A percentile compares a stretch with the other conserved stretches of the same genome.
Evolutionary conservation across 1,140 invertebrate genomes (phyloP).

Genomic region (Polyergus mexicanus): DNA sequence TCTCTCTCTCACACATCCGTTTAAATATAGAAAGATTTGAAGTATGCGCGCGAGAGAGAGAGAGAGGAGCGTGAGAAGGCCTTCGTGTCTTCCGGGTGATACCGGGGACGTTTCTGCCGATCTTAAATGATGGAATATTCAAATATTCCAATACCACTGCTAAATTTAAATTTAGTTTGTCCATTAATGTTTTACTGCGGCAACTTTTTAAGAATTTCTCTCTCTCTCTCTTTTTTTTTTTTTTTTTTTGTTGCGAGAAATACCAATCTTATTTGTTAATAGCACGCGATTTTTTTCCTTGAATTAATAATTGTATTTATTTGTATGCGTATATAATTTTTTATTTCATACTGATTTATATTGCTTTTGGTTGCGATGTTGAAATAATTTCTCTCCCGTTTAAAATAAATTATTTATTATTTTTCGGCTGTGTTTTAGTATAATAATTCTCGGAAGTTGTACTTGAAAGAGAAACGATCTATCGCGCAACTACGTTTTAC

Average conservation of each 20-base stretch:
- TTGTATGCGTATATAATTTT: not conserved
- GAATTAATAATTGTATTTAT: not conserved
- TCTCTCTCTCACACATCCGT: not conserved
- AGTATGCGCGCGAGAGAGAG: not conserved
- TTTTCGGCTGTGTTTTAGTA: not conserved
- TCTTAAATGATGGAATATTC: slow-evolving; percentile 33
- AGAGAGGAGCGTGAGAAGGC: not conserved
- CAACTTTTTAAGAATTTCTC: slow-evolving; percentile 1
- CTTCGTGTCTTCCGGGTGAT: slow-evolving; percentile 19
- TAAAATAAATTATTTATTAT: not conserved
- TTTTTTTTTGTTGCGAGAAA: not conserved
- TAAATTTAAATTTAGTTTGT: slow-evolving; percentile 40
- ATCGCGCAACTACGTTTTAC: not conserved
- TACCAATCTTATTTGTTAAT: slow-evolving; percentile 25
- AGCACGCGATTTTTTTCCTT: no score
- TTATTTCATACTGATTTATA: not conserved
- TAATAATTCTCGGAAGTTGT: not conserved
- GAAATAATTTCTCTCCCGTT: not conserved
- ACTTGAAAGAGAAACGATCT: not conserved
- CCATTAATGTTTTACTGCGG: not conserved
- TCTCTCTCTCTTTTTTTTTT: no score
- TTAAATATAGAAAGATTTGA: slow-evolving; percentile 26
- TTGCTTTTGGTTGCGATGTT: not conserved
- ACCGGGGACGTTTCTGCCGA: not conserved
- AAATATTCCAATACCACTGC: slow-evolving; percentile 31